These are phyloP conservation scores for Cheilosia scutellata DNA, from an alignment of 2,888 invertebrate genomes.

Conservation along the genomic window DNA sequence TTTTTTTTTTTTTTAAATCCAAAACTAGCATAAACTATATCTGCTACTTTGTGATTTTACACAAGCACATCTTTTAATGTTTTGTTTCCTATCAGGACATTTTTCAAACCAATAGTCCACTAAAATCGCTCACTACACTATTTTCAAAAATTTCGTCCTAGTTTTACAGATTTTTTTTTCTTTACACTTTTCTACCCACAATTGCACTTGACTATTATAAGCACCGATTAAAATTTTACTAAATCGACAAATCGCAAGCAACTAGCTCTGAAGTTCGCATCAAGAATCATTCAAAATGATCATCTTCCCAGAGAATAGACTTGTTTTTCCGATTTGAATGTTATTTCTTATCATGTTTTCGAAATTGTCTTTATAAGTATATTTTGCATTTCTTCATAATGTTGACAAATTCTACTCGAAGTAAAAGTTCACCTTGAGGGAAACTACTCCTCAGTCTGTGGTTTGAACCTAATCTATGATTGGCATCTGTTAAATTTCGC, in stretches of 20 bases:
- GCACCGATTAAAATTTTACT: slow-evolving; percentile 29
- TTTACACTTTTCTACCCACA: background rate
- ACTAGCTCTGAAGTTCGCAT: slow-evolving; percentile 38
- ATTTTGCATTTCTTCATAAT: slow-evolving; percentile 43
- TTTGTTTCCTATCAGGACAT: no score
- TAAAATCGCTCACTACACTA: no score
- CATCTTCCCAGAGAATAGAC: background rate
- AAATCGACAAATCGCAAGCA: slow-evolving; percentile 52
- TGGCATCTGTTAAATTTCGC: slow-evolving; percentile 2
- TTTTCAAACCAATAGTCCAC: no score
- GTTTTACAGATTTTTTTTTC: background rate
- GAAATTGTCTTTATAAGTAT: background rate
- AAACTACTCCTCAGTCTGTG: background rate
- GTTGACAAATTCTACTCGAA: slow-evolving; percentile 5
- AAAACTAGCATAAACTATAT: no score
- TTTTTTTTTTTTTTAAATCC: no score
- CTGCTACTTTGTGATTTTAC: no score
- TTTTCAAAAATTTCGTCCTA: background rate
- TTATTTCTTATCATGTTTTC: slow-evolving; percentile 56
- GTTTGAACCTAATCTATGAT: background rate
- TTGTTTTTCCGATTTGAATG: background rate
- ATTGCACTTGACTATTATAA: background rate
- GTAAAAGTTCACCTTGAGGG: slow-evolving; percentile 26
- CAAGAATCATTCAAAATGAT: slow-evolving; percentile 13
- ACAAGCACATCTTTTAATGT: no score